These are phyloP conservation scores for Thera britannica DNA, from an alignment of 2,888 invertebrate species.

Conservation along the genomic window DNA sequence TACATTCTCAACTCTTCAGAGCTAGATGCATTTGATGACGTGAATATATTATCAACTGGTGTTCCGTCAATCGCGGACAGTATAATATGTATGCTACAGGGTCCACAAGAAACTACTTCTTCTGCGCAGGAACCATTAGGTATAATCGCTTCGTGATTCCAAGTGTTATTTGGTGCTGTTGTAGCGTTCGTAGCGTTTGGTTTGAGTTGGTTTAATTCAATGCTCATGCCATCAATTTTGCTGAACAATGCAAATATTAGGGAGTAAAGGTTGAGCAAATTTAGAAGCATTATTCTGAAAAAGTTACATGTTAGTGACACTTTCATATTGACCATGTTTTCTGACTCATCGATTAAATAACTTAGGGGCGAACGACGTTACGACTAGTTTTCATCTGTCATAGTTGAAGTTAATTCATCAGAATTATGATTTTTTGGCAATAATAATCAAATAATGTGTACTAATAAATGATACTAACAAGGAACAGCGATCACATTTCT, in stretches of 20 bases:
- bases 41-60: constrained; percentile 16
- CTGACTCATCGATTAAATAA: too few relatives aligned
- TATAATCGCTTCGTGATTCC: constrained; percentile 46
- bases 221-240: constrained; percentile 92
- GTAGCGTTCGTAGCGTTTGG: constrained; percentile 60
- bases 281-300: constrained; percentile 96
- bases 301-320: background rate
- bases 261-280: constrained; percentile 97
- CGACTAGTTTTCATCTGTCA: too few relatives aligned
- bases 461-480: too few relatives aligned
- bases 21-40: background rate
- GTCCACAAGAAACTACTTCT: constrained; percentile 60
- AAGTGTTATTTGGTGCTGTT: constrained; percentile 44
- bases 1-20: constrained; percentile 22
- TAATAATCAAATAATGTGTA: too few relatives aligned
- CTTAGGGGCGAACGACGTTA: too few relatives aligned
- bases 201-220: constrained; percentile 83
- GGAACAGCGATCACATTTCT: too few relatives aligned
- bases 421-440: too few relatives aligned
- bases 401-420: background rate
- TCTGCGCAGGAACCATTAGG: constrained; percentile 57
- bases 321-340: too few relatives aligned
- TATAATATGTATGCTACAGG: constrained; percentile 54
- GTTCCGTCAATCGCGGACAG: constrained; percentile 36
- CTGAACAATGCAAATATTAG: constrained; percentile 96